Base-by-base conservation (phyloP, 2,797 vertebrate genomes). In the Enteromius anoplus region DNA sequence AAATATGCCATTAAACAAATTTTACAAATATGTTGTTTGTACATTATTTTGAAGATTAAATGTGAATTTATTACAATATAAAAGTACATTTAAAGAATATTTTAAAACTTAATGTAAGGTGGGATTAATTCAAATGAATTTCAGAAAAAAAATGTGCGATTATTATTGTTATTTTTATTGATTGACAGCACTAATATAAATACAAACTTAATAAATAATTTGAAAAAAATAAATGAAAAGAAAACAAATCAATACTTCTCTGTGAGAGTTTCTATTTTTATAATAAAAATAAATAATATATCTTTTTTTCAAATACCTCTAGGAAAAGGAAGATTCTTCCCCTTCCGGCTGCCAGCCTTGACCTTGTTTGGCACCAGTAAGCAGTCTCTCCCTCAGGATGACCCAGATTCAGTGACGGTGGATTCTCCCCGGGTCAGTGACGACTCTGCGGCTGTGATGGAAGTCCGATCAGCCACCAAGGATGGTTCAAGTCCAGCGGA, bases 371-470 rank as follows among this genome's bases (percentile, higher is more conserved):
- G 96, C 0, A 95, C 96, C 90, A 95, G 96, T 93, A 99, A 99
- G 90, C 96, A 99, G 84, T 99, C 97, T 42, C 94, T 99, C 85
- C 98, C 97, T 0, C 98, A 99, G 92, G 98, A 99, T 88, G 98
- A 99, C 80, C 98, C 98, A 0, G 98, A 99, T 37, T 95, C 95
- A 21, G 97, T 99, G 75, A 94, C 97, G 87, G 95, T 99, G 0
- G 97, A 99, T 86, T 96, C 96, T 0, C 96, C 96, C 8, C 97
- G 96, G 91, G 96, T 95, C 88, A 96, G 95, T 0, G 95, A 96
- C 60, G 96, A 97, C 89, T 97, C 96, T 0, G 94, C 96, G 90
- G 96, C 97, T 45, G 94, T 97, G 93, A 96, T 96, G 92, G 96
- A 95, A 91, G 96, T 98, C 90, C 97, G 96, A 85, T 98, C 97